These are phyloP conservation scores for Cordilura impudica DNA, from an alignment of 2,888 invertebrate species.

Conservation along the genomic window DNA sequence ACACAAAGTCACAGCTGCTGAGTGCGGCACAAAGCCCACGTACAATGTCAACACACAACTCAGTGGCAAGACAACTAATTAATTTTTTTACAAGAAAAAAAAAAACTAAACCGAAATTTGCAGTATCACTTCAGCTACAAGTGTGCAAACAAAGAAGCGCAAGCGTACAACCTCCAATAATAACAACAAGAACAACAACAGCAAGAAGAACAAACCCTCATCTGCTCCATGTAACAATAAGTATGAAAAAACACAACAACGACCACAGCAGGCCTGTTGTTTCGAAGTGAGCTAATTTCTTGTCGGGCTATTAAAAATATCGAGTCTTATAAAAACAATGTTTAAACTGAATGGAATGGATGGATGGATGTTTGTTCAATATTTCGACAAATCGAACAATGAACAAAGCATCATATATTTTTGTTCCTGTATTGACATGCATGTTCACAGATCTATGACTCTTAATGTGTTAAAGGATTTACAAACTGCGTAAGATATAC, in stretches of 20 bases:
- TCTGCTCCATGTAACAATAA: constrained; percentile 51
- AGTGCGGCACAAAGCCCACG: neutral
- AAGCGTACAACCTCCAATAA: constrained; percentile 63
- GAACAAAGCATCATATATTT: neutral
- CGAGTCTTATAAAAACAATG: constrained; percentile 31
- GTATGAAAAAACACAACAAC: constrained; percentile 17
- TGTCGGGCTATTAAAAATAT: constrained; percentile 12
- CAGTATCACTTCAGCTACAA: constrained; percentile 55
- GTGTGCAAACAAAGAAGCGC: constrained; percentile 57
- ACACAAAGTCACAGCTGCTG: constrained; percentile 45
- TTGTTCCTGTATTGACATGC: neutral
- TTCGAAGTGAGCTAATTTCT: constrained; percentile 74
- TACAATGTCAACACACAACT: constrained; percentile 36
- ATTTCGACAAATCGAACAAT: constrained; percentile 39
- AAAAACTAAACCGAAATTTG: constrained; percentile 28
- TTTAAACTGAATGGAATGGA: constrained; percentile 7
- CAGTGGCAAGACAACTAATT: constrained; percentile 36
- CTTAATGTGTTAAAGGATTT: constrained; percentile 74
- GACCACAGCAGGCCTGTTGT: constrained; percentile 69
- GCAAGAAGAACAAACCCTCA: constrained; percentile 38
- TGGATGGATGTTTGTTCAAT: constrained; percentile 20
- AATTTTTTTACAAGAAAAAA: constrained; percentile 21
- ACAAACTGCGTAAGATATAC: constrained; percentile 65
- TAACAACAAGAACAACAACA: constrained; percentile 39
- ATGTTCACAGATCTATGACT: constrained; percentile 48